Conservation (phyloP, 1,140 invertebrate genomes). For the Drosophila kanapiae region DNA sequence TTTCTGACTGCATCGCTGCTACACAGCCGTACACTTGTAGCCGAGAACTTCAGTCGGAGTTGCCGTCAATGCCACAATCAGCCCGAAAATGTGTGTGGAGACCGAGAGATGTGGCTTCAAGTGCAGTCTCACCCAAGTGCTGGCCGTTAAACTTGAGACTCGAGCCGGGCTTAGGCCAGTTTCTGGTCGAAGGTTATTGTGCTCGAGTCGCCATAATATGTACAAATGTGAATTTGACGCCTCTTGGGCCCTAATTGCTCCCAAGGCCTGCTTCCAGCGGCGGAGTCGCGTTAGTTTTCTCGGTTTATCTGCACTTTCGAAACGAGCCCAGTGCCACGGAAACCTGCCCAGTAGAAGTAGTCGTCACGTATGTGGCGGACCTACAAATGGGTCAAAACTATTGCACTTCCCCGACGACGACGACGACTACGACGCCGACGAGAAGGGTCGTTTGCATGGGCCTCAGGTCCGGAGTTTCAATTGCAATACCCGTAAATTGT, state of each 20-base stretch:
- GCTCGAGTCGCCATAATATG: slow-evolving; percentile 5
- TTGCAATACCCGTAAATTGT: slow-evolving; percentile 42
- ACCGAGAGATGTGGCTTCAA: slow-evolving; percentile 41
- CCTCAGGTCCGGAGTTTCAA: slow-evolving; percentile 50
- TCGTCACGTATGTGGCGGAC: slow-evolving; percentile 29
- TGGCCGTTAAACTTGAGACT: slow-evolving; percentile 43
- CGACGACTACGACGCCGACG: not conserved
- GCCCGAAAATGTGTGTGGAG: slow-evolving; percentile 40
- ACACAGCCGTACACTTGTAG: slow-evolving; percentile 18
- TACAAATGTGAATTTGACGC: slow-evolving; percentile 43
- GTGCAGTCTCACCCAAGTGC: slow-evolving; percentile 19
- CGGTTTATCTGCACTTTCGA: slow-evolving; percentile 47
- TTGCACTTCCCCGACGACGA: slow-evolving; percentile 46
- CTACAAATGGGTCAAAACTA: slow-evolving; percentile 68
- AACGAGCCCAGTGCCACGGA: slow-evolving; percentile 15
- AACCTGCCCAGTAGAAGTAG: slow-evolving; percentile 23
- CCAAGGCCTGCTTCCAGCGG: slow-evolving; percentile 31
- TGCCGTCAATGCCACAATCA: slow-evolving; percentile 75
- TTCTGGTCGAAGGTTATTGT: slow-evolving; percentile 36
- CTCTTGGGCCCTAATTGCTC: slow-evolving; percentile 53
- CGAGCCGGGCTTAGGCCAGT: slow-evolving; percentile 10
- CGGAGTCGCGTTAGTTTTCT: slow-evolving; percentile 27
- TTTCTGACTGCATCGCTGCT: slow-evolving; percentile 42
- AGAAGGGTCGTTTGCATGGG: slow-evolving; percentile 54
- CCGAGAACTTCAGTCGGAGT: slow-evolving; percentile 56